Evolutionary conservation across 2,888 invertebrate genomes (phyloP).

Genomic region (Eucera pruinosa): DNA sequence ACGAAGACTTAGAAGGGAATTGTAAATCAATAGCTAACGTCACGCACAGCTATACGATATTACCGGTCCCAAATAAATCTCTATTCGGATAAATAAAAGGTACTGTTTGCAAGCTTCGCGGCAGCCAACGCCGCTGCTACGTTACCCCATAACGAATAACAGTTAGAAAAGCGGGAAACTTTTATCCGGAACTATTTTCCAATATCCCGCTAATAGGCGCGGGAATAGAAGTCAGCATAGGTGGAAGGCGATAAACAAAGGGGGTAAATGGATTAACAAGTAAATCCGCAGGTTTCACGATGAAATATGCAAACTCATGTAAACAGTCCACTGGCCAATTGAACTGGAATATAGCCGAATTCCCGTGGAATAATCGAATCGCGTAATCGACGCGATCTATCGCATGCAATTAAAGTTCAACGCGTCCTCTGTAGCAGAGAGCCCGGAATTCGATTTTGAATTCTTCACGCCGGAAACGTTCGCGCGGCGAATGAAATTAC

Average conservation of each 20-base stretch:
- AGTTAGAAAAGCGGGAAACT: background rate
- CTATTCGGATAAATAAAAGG: too few species aligned
- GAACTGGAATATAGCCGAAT: conserved; percentile 29
- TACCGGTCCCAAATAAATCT: too few species aligned
- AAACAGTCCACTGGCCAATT: conserved; percentile 30
- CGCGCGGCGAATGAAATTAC: background rate
- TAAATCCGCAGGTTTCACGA: conserved; percentile 28
- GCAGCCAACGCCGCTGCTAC: too few species aligned
- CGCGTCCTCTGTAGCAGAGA: background rate
- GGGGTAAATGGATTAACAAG: conserved; percentile 48
- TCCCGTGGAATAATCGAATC: conserved; percentile 36
- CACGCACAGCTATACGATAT: too few species aligned
- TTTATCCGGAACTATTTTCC: background rate
- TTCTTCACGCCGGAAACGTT: conserved; percentile 10
- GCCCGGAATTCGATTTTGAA: conserved; percentile 4
- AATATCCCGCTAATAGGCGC: background rate
- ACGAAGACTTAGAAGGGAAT: too few species aligned
- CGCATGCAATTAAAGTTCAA: conserved; percentile 41
- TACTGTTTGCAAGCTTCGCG: too few species aligned
- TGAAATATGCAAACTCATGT: conserved; percentile 45
- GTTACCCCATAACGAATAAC: too few species aligned
- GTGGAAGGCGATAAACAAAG: conserved; percentile 2
- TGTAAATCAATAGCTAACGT: too few species aligned
- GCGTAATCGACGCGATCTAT: conserved; percentile 37
- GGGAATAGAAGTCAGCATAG: background rate